A percentile compares a stretch with the other conserved stretches of the same genome.
Conservation (phyloP, 2,888 invertebrate species). For the Eilema griseolum region DNA sequence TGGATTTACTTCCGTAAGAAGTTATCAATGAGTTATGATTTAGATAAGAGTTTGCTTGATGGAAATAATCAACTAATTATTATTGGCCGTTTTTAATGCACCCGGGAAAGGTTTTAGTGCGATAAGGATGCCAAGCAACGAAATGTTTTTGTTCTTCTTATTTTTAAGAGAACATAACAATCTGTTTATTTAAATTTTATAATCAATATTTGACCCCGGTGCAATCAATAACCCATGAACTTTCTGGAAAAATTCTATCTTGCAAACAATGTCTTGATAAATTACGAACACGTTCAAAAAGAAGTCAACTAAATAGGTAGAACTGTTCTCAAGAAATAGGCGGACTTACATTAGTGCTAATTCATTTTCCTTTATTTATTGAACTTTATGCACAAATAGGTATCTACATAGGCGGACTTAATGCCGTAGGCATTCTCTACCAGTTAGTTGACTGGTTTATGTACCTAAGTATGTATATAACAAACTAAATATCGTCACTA, state of each 20-base stretch:
- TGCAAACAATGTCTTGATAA: neutral
- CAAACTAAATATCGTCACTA: neutral
- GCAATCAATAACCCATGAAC: neutral
- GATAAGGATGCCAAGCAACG: constrained; percentile 28
- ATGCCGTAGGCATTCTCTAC: no score
- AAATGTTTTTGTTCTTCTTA: constrained; percentile 23
- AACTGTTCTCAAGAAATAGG: neutral
- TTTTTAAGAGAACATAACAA: constrained; percentile 1
- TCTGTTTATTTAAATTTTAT: neutral
- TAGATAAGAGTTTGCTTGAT: constrained; percentile 25
- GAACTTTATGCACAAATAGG: no score
- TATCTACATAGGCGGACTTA: no score
- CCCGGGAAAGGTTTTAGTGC: constrained; percentile 22
- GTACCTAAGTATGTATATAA: neutral
- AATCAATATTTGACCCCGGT: no score
- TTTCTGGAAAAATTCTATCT: neutral
- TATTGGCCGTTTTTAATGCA: constrained; percentile 33
- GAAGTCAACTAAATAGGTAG: neutral
- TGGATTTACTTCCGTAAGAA: constrained; percentile 40
- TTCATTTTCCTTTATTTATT: neutral
- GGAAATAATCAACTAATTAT: constrained; percentile 45
- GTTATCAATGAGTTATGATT: constrained; percentile 38
- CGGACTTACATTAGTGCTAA: neutral
- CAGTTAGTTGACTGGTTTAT: no score
- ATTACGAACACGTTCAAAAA: neutral